Evolutionary conservation across 2,113 vertebrate genomes (phyloP).

Genomic region (Clupea harengus): DNA sequence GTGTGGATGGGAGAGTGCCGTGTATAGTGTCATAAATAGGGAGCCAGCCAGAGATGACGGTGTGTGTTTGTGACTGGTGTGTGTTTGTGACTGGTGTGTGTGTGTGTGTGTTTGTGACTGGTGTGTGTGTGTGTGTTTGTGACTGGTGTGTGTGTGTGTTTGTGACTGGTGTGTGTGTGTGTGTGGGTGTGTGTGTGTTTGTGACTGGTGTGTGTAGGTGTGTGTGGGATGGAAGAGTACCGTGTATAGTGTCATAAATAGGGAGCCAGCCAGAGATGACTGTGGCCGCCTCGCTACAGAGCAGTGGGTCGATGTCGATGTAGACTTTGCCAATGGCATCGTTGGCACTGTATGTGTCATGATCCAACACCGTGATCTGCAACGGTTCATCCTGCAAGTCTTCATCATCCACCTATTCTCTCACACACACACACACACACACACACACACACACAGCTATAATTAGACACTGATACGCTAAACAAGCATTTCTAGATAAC

Average conservation of each 20-base stretch:
- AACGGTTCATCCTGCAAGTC: slow-evolving; percentile 96
- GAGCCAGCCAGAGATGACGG: too few relatives aligned
- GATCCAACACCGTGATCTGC: slow-evolving; percentile 96
- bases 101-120: too few relatives aligned
- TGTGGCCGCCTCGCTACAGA: slow-evolving; percentile 92
- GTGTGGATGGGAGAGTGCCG: slow-evolving; percentile 69
- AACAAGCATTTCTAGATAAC: not conserved
- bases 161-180: not conserved
- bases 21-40: slow-evolving; percentile 70
- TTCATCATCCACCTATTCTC: slow-evolving; percentile 92
- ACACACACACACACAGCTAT: not conserved
- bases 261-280: slow-evolving; percentile 99
- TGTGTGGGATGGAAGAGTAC: slow-evolving; percentile 62
- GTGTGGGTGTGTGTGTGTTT: slow-evolving; percentile 21
- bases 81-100: not conserved
- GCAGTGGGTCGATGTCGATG: slow-evolving; percentile 95
- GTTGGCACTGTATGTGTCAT: slow-evolving; percentile 97
- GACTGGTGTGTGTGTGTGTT: too few relatives aligned
- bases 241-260: slow-evolving; percentile 98
- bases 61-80: too few relatives aligned
- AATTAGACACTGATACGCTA: not conserved
- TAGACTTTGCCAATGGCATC: slow-evolving; percentile 99
- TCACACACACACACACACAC: not conserved
- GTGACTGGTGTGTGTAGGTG: not conserved
- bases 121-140: slow-evolving; percentile 19